Conservation (phyloP, 2,113 vertebrate genomes). For the Acanthisitta chloris region DNA sequence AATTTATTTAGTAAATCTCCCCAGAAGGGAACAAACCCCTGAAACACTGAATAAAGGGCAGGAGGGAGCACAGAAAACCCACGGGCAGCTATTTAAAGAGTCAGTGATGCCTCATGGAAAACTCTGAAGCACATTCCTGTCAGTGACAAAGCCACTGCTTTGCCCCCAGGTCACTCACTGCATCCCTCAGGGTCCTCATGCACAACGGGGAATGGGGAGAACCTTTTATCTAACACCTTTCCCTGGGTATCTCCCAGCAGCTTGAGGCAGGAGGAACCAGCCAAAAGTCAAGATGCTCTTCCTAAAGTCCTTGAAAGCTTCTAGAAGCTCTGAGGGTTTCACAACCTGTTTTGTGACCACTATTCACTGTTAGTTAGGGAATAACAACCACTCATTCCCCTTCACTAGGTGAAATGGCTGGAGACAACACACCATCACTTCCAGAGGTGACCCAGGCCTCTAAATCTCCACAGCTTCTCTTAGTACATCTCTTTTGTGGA, state of each 20-base stretch:
- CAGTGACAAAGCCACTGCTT: background rate
- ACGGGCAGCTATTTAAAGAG: slow-evolving; percentile 1
- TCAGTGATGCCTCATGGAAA: slow-evolving; percentile 2
- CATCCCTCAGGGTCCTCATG: background rate
- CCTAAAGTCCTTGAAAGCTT: background rate
- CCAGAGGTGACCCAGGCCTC: rapidly evolving
- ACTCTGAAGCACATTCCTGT: background rate
- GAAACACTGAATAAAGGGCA: background rate
- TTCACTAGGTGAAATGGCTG: background rate
- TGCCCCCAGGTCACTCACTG: rapidly evolving
- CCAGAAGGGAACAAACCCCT: background rate
- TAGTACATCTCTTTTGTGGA: background rate
- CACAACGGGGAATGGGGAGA: background rate
- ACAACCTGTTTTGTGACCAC: background rate
- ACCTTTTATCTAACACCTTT: background rate
- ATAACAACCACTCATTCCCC: background rate
- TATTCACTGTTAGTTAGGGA: no score
- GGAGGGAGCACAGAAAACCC: slow-evolving; percentile 21
- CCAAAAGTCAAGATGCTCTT: background rate
- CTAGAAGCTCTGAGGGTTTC: background rate
- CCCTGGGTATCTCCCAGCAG: background rate
- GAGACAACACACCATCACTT: background rate
- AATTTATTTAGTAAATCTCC: background rate
- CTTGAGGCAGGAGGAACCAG: background rate
- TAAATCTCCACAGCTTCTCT: background rate